Evolutionary conservation across 2,888 invertebrate species (phyloP).

Genomic region (Epinotia brunnichana): DNA sequence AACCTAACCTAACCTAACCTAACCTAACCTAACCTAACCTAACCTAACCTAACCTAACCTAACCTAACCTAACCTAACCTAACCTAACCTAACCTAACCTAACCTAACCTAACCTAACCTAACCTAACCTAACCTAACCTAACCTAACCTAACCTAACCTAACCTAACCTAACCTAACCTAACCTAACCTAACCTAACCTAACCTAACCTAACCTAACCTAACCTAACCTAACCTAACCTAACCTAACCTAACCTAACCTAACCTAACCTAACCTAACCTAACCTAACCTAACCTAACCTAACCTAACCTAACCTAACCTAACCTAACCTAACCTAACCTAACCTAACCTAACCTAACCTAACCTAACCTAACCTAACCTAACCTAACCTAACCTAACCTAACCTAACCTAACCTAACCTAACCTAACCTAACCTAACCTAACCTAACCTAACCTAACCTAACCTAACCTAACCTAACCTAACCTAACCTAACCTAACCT

Average conservation of each 20-base stretch:
- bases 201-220: slow-evolving; percentile 11
- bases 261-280: slow-evolving; percentile 21
- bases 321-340: slow-evolving; percentile 21
- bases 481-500: slow-evolving; percentile 21
- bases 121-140: slow-evolving; percentile 18
- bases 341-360: slow-evolving; percentile 21
- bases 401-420: slow-evolving; percentile 21
- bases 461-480: slow-evolving; percentile 21
- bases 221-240: not conserved
- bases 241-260: slow-evolving; percentile 21
- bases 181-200: slow-evolving; percentile 18
- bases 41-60: slow-evolving; percentile 18
- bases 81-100: slow-evolving; percentile 18
- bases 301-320: slow-evolving; percentile 21
- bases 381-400: slow-evolving; percentile 21
- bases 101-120: slow-evolving; percentile 18
- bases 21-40: slow-evolving; percentile 18
- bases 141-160: slow-evolving; percentile 18
- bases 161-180: slow-evolving; percentile 18
- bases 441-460: slow-evolving; percentile 21
- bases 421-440: slow-evolving; percentile 21
- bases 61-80: slow-evolving; percentile 18
- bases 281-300: slow-evolving; percentile 21
- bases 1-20: slow-evolving; percentile 18
- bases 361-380: slow-evolving; percentile 21